Conservation (phyloP, 1,140 invertebrate genomes). For the Scaptomyza hsui region DNA sequence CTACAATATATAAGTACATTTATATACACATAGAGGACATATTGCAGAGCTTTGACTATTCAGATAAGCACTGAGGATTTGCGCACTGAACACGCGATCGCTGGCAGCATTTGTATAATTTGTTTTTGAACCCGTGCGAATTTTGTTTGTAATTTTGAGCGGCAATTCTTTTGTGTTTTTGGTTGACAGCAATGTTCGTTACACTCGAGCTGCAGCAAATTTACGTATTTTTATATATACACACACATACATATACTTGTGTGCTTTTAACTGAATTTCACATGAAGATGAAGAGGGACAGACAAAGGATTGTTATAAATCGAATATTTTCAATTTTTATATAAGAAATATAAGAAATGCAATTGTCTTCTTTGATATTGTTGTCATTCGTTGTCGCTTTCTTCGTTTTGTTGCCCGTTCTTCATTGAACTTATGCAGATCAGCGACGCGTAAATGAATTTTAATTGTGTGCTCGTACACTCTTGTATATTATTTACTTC, state of each 20-base stretch:
- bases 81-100: slow-evolving; percentile 33
- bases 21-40: slow-evolving; percentile 6
- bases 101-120: slow-evolving; percentile 21
- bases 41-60: slow-evolving; percentile 12
- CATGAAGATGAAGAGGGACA: background rate
- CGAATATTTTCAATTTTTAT: slow-evolving; percentile 2
- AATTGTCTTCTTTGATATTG: slow-evolving; percentile 33
- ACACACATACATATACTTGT: background rate
- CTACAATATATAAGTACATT: background rate
- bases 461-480: slow-evolving; percentile 62
- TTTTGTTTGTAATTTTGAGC: slow-evolving; percentile 31
- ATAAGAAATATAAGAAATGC: slow-evolving; percentile 19
- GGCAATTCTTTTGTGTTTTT: slow-evolving; percentile 39
- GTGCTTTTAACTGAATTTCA: slow-evolving; percentile 1
- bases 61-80: slow-evolving; percentile 20
- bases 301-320: slow-evolving; percentile 3
- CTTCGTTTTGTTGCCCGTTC: slow-evolving; percentile 42
- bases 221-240: background rate
- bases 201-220: slow-evolving; percentile 12
- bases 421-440: slow-evolving; percentile 79
- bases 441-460: slow-evolving; percentile 72
- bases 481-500: slow-evolving; percentile 64
- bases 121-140: slow-evolving; percentile 25
- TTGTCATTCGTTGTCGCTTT: slow-evolving; percentile 29
- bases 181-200: slow-evolving; percentile 16